These are phyloP conservation scores for Phocides pigmalion DNA, from an alignment of 1,140 invertebrate species.

Conservation along the genomic window DNA sequence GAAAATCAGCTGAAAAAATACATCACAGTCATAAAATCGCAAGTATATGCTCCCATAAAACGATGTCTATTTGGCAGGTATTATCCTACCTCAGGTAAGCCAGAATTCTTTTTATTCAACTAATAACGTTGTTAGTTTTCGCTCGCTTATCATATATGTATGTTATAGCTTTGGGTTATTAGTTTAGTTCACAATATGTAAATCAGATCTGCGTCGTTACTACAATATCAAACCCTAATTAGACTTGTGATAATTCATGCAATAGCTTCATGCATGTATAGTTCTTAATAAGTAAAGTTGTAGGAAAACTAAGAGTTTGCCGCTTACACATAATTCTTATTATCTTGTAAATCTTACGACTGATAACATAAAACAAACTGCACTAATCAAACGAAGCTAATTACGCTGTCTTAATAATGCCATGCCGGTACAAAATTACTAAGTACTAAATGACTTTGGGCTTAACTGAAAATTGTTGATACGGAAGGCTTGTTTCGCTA, in stretches of 20 bases:
- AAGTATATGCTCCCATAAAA: constrained; percentile 90
- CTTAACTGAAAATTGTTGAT: too few species aligned
- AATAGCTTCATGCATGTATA: too few species aligned
- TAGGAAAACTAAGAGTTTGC: background rate
- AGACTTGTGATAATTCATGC: background rate
- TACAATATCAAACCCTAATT: too few species aligned
- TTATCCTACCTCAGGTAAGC: constrained; percentile 91
- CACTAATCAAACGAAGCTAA: background rate
- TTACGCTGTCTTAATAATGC: background rate
- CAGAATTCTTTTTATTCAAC: constrained; percentile 20
- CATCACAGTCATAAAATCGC: constrained; percentile 87
- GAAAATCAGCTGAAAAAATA: constrained; percentile 88
- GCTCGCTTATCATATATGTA: constrained; percentile 15
- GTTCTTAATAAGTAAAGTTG: too few species aligned
- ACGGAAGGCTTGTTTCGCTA: too few species aligned
- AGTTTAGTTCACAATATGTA: too few species aligned
- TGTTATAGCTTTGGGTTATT: background rate
- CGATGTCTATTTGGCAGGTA: constrained; percentile 90
- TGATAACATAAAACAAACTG: constrained; percentile 1
- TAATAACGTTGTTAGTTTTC: constrained; percentile 10
- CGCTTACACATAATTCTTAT: background rate
- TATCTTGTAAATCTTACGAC: background rate
- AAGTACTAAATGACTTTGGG: background rate
- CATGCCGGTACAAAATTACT: background rate
- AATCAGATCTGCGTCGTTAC: too few species aligned